Evolutionary conservation across 1,140 invertebrate genomes (phyloP), one percentile per base, ranked within the genome.

Genomic region (Pseudoatta argentina): DNA sequence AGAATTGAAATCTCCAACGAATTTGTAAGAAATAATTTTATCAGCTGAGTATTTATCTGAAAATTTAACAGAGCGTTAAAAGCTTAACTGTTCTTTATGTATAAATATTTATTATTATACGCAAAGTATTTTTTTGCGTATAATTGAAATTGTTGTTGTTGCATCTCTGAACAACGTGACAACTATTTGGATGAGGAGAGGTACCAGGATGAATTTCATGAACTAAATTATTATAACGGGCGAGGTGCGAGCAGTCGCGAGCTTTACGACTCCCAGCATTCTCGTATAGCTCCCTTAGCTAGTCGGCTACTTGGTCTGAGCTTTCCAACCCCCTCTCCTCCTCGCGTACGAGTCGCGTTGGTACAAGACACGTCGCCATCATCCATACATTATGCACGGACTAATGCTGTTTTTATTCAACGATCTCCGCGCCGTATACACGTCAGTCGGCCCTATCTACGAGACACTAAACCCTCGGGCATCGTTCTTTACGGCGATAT

Each of bases 331-430:
- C 51, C 51, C 86, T 66, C 55, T 53, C 21, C 24, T 21, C n/a
- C 48, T n/a, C 53, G 69, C 61, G 55, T 82, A 71, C 88, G 86
- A 81, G 75, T 34, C 53, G 57, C 78, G 78, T 8, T 69, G 24
- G 69, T 69, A 48, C 51, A 87, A 88, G 87, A 91, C 87, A 82
- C 90, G 90, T 91, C 86, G 88, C 88, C 91, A 91, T 93, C 89
- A 92, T 90, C 92, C 92, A 94, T 94, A 92, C 94, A 94, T 94
- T 94, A 94, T 94, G 93, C 90, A 94, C 91, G 87, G 91, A 94
- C 93, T 94, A 94, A 94, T 94, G 93, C 92, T 94, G 91, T 94
- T 94, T 94, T 94, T 94, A 94, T 94, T 94, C 93, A 94, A 92
- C 88, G 91, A 78, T 85, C 88, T 87, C 79, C 77, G 51, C 79